A percentile compares a stretch with the other conserved stretches of the same genome.
Conservation (phyloP, 2,888 invertebrate genomes). For the Cosmia pyralina region DNA sequence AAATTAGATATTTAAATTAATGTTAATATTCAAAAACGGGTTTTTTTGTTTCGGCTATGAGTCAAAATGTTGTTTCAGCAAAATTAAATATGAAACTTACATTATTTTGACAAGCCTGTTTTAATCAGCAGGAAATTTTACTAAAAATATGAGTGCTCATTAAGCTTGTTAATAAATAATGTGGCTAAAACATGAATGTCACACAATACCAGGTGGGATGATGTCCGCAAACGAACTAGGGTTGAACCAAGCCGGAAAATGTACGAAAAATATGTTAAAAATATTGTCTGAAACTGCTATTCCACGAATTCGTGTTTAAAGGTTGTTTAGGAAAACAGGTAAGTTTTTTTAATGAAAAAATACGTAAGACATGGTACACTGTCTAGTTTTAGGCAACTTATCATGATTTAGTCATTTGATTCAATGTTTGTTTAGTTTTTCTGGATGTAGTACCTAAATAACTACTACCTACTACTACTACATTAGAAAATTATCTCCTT, state of each 20-base stretch:
- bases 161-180: slow-evolving; percentile 63
- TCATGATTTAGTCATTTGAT: no score
- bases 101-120: slow-evolving; percentile 29
- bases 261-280: background rate
- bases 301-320: slow-evolving; percentile 6
- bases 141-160: slow-evolving; percentile 56
- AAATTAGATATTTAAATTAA: slow-evolving; percentile 56
- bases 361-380: background rate
- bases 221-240: slow-evolving; percentile 52
- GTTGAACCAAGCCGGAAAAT: slow-evolving; percentile 36
- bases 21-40: slow-evolving; percentile 14
- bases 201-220: slow-evolving; percentile 61
- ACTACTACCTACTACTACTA: no score
- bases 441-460: no score
- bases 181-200: slow-evolving; percentile 59
- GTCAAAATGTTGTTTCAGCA: background rate
- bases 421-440: no score
- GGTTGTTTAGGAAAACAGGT: slow-evolving; percentile 6
- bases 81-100: slow-evolving; percentile 24
- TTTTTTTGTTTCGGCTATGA: background rate
- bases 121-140: slow-evolving; percentile 52
- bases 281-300: slow-evolving; percentile 7
- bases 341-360: background rate
- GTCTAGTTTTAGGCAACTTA: no score
- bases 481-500: no score